Percentiles rank a stretch among this genome's conserved stretches.
phyloP scores from a whole-genome alignment of 1,140 invertebrate species.

The Sarcophaga peregrina region DNA sequence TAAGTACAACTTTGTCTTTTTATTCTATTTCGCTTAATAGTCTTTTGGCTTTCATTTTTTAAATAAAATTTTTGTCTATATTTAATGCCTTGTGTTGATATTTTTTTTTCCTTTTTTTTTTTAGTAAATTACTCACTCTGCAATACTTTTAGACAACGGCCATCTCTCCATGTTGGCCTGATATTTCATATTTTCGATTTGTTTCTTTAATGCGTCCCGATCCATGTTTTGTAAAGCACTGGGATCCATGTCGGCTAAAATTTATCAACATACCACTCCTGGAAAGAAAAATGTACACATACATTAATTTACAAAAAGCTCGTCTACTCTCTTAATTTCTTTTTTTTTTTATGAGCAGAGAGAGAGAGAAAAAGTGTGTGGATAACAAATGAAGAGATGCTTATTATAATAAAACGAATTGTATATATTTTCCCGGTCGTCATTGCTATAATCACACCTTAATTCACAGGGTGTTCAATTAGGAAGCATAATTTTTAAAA shows the following conservation, averaged over 20 bases:
- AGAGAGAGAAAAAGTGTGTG: neutral
- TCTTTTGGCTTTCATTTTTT: neutral
- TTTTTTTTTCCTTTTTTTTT: conserved; percentile 6
- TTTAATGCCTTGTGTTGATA: neutral
- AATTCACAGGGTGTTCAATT: conserved; percentile 15
- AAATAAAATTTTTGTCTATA: neutral
- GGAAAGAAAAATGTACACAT: conserved; percentile 51
- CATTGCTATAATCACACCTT: conserved; percentile 37
- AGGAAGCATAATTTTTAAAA: neutral
- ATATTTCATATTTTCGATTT: conserved; percentile 97
- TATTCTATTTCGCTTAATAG: neutral
- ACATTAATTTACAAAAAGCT: conserved; percentile 27
- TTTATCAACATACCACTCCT: conserved; percentile 67
- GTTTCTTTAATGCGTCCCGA: conserved; percentile 95
- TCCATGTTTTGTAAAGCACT: conserved; percentile 94
- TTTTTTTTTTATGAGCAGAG: neutral
- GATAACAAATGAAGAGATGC: neutral
- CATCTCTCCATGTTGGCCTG: conserved; percentile 95
- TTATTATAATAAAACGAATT: neutral
- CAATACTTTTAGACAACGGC: conserved; percentile 92
- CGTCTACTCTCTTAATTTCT: conserved; percentile 11
- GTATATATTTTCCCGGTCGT: conserved; percentile 25
- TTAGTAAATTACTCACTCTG: conserved; percentile 82
- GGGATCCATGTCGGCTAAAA: conserved; percentile 80
- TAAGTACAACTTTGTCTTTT: neutral